These are phyloP conservation scores for Mimachlamys varia DNA, from an alignment of 2,888 invertebrate species.

Conservation along the genomic window DNA sequence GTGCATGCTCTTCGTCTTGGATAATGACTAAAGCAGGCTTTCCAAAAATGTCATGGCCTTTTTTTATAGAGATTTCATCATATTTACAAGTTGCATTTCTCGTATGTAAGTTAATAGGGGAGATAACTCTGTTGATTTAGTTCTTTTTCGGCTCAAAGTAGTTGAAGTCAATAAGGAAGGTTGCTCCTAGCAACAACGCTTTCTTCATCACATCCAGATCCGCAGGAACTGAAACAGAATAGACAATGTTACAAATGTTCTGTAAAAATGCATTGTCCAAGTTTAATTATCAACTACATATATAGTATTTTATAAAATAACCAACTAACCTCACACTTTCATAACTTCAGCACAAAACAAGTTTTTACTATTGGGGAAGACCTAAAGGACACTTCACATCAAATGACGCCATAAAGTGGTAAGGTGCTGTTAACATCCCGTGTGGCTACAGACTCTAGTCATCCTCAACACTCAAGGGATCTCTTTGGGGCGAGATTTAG, in stretches of 20 bases:
- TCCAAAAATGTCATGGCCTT: neutral
- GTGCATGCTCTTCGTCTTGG: neutral
- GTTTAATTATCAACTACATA: too few species aligned
- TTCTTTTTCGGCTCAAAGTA: constrained; percentile 74
- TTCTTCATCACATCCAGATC: constrained; percentile 73
- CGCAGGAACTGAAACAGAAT: constrained; percentile 66
- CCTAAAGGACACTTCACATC: too few species aligned
- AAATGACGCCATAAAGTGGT: too few species aligned
- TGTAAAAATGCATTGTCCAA: too few species aligned
- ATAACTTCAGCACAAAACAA: too few species aligned
- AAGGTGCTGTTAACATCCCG: too few species aligned
- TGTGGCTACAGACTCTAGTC: too few species aligned
- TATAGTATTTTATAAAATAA: too few species aligned
- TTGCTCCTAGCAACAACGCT: constrained; percentile 71
- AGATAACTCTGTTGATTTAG: constrained; percentile 34
- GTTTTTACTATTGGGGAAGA: too few species aligned
- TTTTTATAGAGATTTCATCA: neutral
- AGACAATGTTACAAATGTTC: neutral
- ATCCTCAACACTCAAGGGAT: too few species aligned
- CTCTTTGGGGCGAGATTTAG: too few species aligned
- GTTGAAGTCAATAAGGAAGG: constrained; percentile 78
- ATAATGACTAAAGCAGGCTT: neutral
- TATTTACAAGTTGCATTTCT: neutral
- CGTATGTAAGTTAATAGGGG: neutral
- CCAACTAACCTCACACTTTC: too few species aligned